Percentiles rank a stretch among this genome's conserved stretches.
Evolutionary conservation across 2,797 vertebrate species (phyloP).

Genomic region (Tragopan temminckii): DNA sequence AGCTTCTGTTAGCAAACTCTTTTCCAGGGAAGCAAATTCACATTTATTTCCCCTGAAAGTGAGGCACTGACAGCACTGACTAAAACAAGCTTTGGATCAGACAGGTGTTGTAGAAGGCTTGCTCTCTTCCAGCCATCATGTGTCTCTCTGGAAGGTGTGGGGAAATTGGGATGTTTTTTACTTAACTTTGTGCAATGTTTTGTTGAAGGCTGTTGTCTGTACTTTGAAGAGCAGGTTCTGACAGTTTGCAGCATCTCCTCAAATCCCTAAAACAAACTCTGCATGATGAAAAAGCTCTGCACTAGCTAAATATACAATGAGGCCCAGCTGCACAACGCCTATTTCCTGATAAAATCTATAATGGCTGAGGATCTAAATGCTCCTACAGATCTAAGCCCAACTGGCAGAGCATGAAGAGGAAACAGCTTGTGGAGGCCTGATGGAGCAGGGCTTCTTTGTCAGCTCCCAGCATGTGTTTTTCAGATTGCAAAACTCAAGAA

Average conservation of each 20-base stretch:
- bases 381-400: background rate
- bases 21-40: background rate
- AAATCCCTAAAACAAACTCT: background rate
- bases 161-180: background rate
- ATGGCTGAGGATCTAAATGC: background rate
- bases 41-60: background rate
- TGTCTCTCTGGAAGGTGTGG: background rate
- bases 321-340: background rate
- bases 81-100: background rate
- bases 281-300: background rate
- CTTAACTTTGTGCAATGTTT: background rate
- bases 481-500: background rate
- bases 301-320: background rate
- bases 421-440: background rate
- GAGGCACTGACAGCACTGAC: background rate
- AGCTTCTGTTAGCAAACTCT: background rate
- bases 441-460: background rate
- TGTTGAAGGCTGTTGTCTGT: background rate
- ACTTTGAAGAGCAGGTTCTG: background rate
- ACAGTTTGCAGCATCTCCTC: background rate
- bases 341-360: constrained; percentile 9
- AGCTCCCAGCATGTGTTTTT: background rate
- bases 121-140: background rate
- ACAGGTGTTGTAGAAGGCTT: background rate
- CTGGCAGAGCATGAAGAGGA: background rate